These are phyloP conservation scores for Ligdia adustata DNA, from an alignment of 2,888 invertebrate species.

Conservation along the genomic window DNA sequence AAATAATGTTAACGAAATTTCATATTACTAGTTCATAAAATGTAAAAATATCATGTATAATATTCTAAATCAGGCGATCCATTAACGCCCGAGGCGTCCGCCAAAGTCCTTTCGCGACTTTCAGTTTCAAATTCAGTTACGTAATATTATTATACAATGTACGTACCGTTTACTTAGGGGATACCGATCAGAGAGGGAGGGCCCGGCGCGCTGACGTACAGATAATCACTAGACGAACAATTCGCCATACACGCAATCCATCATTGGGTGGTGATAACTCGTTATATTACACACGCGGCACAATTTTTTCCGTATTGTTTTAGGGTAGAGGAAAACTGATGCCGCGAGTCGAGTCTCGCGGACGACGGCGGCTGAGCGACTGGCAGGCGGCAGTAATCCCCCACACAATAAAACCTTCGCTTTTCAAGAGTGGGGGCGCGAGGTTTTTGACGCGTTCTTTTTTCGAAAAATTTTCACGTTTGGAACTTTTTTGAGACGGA, in stretches of 20 bases:
- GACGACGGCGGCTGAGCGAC: constrained; percentile 70
- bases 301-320: constrained; percentile 72
- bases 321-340: constrained; percentile 72
- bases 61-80: constrained; percentile 49
- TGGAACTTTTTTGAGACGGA: constrained; percentile 29
- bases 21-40: no score
- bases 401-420: constrained; percentile 75
- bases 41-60: constrained; percentile 15
- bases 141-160: constrained; percentile 49
- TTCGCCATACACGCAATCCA: constrained; percentile 79
- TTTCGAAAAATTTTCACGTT: constrained; percentile 53
- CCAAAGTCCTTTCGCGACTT: constrained; percentile 57
- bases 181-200: constrained; percentile 53
- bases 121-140: constrained; percentile 56
- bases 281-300: constrained; percentile 68
- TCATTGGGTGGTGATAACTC: constrained; percentile 48
- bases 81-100: constrained; percentile 56
- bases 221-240: constrained; percentile 67
- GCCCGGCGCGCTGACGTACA: constrained; percentile 68
- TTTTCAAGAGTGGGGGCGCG: constrained; percentile 68
- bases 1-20: neutral
- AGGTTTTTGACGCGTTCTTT: constrained; percentile 35
- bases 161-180: constrained; percentile 50
- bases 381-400: constrained; percentile 57
- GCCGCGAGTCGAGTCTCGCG: constrained; percentile 74